Conservation (phyloP, 2,888 invertebrate genomes). For the Pristionchus japonicus region DNA sequence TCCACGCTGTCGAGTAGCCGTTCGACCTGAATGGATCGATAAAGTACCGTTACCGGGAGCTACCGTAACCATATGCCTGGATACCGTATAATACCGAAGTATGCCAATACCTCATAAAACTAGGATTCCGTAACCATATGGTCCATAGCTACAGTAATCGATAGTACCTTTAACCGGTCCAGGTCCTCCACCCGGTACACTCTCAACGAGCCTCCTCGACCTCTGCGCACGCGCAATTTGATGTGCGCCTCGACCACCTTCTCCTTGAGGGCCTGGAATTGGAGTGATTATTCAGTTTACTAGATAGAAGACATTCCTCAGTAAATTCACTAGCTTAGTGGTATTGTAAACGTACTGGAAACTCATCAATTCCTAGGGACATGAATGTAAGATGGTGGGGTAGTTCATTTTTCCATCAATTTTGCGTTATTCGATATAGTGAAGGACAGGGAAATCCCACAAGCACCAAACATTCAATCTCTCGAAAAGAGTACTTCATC, state of each 20-base stretch:
- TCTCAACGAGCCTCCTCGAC: not conserved
- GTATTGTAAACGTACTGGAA: too few species aligned
- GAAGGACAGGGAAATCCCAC: too few species aligned
- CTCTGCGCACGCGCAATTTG: constrained; percentile 43
- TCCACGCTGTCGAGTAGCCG: constrained; percentile 19
- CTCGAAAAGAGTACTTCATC: too few species aligned
- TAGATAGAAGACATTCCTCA: too few species aligned
- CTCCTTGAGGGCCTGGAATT: constrained; percentile 51
- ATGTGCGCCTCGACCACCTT: constrained; percentile 50
- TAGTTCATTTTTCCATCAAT: too few species aligned
- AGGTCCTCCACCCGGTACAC: constrained; percentile 17
- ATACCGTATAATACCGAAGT: not conserved
- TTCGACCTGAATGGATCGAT: constrained; percentile 1
- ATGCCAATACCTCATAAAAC: too few species aligned
- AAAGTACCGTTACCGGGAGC: not conserved
- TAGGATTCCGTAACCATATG: too few species aligned
- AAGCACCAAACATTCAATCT: too few species aligned
- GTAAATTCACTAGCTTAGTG: too few species aligned
- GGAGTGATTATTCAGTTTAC: not conserved
- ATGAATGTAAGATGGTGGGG: too few species aligned
- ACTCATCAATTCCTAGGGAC: too few species aligned
- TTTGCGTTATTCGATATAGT: too few species aligned
- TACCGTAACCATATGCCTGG: not conserved
- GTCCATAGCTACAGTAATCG: not conserved
- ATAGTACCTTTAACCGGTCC: not conserved